Conservation (phyloP, 2,888 invertebrate species). For the Lypha dubia region DNA sequence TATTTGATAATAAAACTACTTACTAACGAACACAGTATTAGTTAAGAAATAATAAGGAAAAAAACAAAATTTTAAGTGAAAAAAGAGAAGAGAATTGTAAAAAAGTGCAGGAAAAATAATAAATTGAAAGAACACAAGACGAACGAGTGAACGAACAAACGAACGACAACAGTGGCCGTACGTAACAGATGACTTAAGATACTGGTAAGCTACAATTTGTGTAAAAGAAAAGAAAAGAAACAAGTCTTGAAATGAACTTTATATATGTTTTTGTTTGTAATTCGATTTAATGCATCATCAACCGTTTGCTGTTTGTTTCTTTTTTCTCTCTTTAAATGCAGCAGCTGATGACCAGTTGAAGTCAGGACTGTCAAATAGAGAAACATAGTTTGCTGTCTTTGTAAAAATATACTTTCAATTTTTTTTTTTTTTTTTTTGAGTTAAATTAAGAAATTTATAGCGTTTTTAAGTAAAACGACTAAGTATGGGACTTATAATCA, state of each 20-base stretch:
- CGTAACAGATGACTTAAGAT: background rate
- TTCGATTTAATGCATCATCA: constrained; percentile 71
- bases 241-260: background rate
- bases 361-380: background rate
- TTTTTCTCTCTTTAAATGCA: constrained; percentile 33
- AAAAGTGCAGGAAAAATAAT: background rate
- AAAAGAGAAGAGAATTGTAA: background rate
- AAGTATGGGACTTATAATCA: too few relatives aligned
- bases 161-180: background rate
- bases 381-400: background rate
- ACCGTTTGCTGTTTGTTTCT: too few relatives aligned
- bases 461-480: too few relatives aligned
- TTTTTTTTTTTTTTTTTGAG: background rate
- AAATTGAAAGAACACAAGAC: constrained; percentile 9
- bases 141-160: too few relatives aligned
- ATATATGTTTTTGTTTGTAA: constrained; percentile 55
- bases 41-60: background rate
- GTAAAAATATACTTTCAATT: background rate
- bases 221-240: too few relatives aligned
- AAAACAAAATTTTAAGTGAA: background rate
- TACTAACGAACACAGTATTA: background rate
- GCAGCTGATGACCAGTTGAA: constrained; percentile 66
- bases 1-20: constrained; percentile 47
- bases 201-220: background rate
- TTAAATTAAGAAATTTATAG: too few relatives aligned